Base-by-base conservation (phyloP, 2,888 invertebrate species). In the Eretmocerus hayati region DNA sequence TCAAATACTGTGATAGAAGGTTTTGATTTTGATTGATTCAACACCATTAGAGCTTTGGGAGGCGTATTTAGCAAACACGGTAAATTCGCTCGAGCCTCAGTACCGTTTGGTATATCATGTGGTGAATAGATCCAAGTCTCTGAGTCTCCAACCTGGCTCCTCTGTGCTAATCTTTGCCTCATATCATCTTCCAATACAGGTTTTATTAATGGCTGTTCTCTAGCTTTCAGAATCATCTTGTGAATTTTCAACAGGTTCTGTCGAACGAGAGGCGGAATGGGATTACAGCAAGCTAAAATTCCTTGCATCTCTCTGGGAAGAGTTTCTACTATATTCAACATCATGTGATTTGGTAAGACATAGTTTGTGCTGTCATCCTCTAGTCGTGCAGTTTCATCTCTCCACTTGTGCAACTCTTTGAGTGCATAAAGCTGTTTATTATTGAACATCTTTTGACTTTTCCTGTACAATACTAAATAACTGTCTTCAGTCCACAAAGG, bases 261-360 rank as follows among this genome's bases (percentile, higher is more conserved):
- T 26, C 80, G 72, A 1, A 85, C 80, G 22, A 83, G 69, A 0
- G 92, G 89, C 8, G 97, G 96, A 60, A 93, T 84, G 0, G 95
- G 96, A 67, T 86, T 87, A 67, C 97, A 97, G 63, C 92, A 90
- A 0, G 94, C 92, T 51, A 90, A 72, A 51, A 99, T 85, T 2
- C 96, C 96, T 64, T 93, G 90, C 77, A 90, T 81, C 74, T 95
- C 95, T 45, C 90, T 79, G 0, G 95, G 96, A 51, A 96, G 69
- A 18, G 79, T 77, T 71, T 95, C 92, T 1, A 91, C 82, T 50
- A 97, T 87, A 65, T 90, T 84, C 45, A 96, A 66, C 73, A 99
- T 69, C 94, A 95, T 94, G 71, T 96, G 94, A 72, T 94, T 94
- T 0, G 97, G 96, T 49, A 99, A 74, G 39, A 99, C 87, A 72